phyloP scores from a whole-genome alignment of 2,888 invertebrate species.

The Orthosia incerta region DNA sequence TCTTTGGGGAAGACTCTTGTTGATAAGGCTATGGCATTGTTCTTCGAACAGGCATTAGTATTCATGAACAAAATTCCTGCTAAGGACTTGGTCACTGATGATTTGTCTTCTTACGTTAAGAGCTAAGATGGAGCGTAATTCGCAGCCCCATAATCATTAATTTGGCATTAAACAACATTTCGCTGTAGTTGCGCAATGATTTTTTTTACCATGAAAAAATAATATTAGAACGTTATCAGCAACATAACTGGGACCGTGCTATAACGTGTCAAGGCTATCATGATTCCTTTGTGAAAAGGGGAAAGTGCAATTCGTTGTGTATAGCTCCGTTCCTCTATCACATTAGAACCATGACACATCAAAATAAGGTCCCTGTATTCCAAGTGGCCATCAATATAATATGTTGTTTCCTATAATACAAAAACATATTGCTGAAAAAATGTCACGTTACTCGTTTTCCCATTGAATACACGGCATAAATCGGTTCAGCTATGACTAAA shows the following conservation, averaged over 20 bases:
- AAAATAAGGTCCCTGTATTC: not conserved
- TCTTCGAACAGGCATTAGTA: conserved; percentile 12
- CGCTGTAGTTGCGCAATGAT: not conserved
- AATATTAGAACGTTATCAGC: not conserved
- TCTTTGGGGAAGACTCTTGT: conserved; percentile 12
- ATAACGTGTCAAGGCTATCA: too few relatives aligned
- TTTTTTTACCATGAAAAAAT: too few relatives aligned
- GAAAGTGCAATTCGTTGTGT: too few relatives aligned
- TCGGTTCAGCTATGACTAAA: not conserved
- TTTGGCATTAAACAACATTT: too few relatives aligned
- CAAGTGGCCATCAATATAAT: too few relatives aligned
- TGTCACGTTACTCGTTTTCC: not conserved
- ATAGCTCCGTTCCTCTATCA: too few relatives aligned
- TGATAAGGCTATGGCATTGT: conserved; percentile 19
- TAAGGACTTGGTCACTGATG: conserved; percentile 42
- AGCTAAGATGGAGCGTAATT: conserved; percentile 3
- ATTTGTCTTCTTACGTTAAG: conserved; percentile 44
- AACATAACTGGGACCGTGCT: too few relatives aligned
- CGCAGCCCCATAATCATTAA: too few relatives aligned
- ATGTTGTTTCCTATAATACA: not conserved
- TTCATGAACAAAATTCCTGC: conserved; percentile 26
- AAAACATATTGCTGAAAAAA: not conserved
- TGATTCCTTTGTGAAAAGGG: too few relatives aligned
- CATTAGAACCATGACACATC: too few relatives aligned
- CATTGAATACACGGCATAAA: not conserved